Conservation (phyloP, 2,888 invertebrate genomes). For the Ichneumon xanthorius region DNA sequence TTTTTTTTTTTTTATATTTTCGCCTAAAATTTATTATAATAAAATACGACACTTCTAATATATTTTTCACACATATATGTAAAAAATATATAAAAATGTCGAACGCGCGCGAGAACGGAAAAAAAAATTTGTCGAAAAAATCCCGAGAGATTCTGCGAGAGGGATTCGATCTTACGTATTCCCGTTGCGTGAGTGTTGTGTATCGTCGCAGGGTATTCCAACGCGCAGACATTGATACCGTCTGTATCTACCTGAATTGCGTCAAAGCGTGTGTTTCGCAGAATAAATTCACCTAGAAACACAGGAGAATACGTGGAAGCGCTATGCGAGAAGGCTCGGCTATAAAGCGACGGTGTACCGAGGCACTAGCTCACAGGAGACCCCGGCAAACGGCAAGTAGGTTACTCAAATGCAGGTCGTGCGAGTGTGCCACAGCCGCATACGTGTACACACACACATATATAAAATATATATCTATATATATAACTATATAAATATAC, state of each 20-base stretch:
- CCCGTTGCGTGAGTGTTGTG: conserved; percentile 62
- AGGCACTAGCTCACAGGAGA: conserved; percentile 38
- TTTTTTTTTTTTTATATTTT: too few relatives aligned
- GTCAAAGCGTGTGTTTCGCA: conserved; percentile 53
- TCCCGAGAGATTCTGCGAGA: conserved; percentile 38
- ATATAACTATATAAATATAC: conserved; percentile 23
- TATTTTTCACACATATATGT: too few relatives aligned
- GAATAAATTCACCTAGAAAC: conserved; percentile 47
- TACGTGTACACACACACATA: conserved; percentile 12
- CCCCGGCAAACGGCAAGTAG: conserved; percentile 69
- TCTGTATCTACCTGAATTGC: conserved; percentile 48
- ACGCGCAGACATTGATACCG: background rate
- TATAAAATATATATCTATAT: conserved; percentile 32
- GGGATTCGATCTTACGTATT: conserved; percentile 58
- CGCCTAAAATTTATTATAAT: too few relatives aligned
- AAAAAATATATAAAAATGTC: too few relatives aligned
- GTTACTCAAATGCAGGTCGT: conserved; percentile 75
- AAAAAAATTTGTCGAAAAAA: conserved; percentile 50
- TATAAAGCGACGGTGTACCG: conserved; percentile 48
- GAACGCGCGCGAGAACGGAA: conserved; percentile 16
- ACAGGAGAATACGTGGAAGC: conserved; percentile 59
- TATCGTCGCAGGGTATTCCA: conserved; percentile 11
- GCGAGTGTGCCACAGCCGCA: conserved; percentile 52
- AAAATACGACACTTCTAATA: too few relatives aligned
- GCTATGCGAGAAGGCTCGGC: conserved; percentile 59